Percentiles rank a stretch among this genome's conserved stretches.
Conservation (phyloP, 2,888 invertebrate genomes). For the Spisula subtruncata region DNA sequence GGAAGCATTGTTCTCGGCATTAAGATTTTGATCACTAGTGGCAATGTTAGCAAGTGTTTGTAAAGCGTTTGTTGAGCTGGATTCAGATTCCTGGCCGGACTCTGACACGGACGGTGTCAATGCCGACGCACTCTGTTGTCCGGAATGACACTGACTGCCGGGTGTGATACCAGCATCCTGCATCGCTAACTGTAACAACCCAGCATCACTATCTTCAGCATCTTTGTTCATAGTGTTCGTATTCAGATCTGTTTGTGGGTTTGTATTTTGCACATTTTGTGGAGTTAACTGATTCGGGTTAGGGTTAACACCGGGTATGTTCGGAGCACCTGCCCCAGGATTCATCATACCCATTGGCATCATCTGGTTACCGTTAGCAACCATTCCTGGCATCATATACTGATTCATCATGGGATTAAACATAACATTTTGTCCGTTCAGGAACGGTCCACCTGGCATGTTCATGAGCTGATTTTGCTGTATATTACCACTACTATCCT, state of each 20-base stretch:
- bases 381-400: slow-evolving; percentile 70
- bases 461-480: slow-evolving; percentile 71
- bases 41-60: slow-evolving; percentile 83
- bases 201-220: slow-evolving; percentile 71
- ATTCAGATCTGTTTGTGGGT: slow-evolving; percentile 40
- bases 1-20: slow-evolving; percentile 48
- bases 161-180: slow-evolving; percentile 82
- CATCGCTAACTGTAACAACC: slow-evolving; percentile 83
- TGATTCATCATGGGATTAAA: slow-evolving; percentile 77
- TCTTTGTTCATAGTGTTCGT: slow-evolving; percentile 56
- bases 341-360: slow-evolving; percentile 63
- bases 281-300: slow-evolving; percentile 22
- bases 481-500: slow-evolving; percentile 61
- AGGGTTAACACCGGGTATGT: slow-evolving; percentile 27
- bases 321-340: slow-evolving; percentile 39
- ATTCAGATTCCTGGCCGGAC: slow-evolving; percentile 44
- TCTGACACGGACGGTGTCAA: slow-evolving; percentile 61
- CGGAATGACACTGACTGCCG: slow-evolving; percentile 51
- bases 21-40: slow-evolving; percentile 76
- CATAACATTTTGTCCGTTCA: slow-evolving; percentile 75
- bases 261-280: slow-evolving; percentile 41
- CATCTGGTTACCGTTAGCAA: slow-evolving; percentile 65
- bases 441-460: slow-evolving; percentile 69
- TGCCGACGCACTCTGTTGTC: slow-evolving; percentile 61
- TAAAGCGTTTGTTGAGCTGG: slow-evolving; percentile 72